A percentile compares a stretch with the other conserved stretches of the same genome.
phyloP scores from a whole-genome alignment of 2,113 vertebrate genomes.

The Brevimyrus niger region DNA sequence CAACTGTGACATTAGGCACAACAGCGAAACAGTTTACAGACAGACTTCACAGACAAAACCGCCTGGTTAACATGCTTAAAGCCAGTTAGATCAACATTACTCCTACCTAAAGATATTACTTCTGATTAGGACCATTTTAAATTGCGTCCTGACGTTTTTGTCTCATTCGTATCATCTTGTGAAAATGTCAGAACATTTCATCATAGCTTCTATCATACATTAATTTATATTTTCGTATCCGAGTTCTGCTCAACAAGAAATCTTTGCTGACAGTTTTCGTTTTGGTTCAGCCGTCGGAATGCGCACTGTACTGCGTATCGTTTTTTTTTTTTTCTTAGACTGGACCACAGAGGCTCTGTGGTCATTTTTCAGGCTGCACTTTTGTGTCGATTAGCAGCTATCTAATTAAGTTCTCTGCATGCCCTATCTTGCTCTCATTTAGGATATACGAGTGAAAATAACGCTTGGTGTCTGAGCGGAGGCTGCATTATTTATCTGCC shows the following conservation, averaged over 20 bases:
- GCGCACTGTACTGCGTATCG: not conserved
- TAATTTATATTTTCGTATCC: not conserved
- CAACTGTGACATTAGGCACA: not conserved
- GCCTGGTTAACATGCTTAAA: not conserved
- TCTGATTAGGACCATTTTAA: not conserved
- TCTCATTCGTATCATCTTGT: not conserved
- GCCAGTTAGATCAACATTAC: not conserved
- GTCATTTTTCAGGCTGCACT: not conserved
- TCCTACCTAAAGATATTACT: not conserved
- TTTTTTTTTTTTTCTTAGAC: not conserved
- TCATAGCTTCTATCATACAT: not conserved
- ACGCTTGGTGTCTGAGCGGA: not conserved
- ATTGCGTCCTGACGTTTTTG: not conserved
- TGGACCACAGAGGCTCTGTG: not conserved
- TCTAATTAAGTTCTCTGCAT: not conserved
- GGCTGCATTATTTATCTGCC: not conserved
- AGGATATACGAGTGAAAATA: not conserved
- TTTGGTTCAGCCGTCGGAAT: not conserved
- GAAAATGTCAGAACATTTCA: not conserved
- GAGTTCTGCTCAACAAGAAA: not conserved
- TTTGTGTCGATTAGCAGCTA: not conserved
- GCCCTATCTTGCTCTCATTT: not conserved
- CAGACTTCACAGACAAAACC: not conserved
- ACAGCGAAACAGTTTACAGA: not conserved
- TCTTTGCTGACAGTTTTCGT: not conserved